Conservation (phyloP, 1,140 invertebrate species). For the Colletes latitarsis region DNA sequence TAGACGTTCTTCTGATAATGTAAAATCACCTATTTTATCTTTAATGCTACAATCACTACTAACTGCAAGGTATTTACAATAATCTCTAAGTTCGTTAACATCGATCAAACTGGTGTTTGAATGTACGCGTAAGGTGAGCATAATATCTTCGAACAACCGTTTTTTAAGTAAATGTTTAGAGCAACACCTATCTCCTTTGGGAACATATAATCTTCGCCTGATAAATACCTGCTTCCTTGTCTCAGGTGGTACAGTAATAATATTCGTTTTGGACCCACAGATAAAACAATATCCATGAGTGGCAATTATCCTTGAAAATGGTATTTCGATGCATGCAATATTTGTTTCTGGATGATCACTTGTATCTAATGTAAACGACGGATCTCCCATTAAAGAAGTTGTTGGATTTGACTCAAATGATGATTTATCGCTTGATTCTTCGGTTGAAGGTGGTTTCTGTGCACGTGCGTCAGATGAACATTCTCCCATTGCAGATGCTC, state of each 20-base stretch:
- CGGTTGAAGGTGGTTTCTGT: too few species aligned
- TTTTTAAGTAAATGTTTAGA: slow-evolving; percentile 1
- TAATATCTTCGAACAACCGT: slow-evolving; percentile 45
- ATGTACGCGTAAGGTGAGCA: background rate
- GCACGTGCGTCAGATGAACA: too few species aligned
- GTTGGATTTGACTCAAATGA: too few species aligned
- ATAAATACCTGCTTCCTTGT: slow-evolving; percentile 50
- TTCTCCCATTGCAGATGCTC: too few species aligned
- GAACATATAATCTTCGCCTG: slow-evolving; percentile 48
- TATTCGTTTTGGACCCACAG: slow-evolving; percentile 17
- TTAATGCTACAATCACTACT: too few species aligned
- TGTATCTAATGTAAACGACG: too few species aligned
- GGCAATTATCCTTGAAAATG: slow-evolving; percentile 18
- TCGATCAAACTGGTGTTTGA: slow-evolving; percentile 18
- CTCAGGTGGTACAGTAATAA: slow-evolving; percentile 43
- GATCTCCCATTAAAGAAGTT: too few species aligned
- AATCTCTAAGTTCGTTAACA: background rate
- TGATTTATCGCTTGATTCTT: too few species aligned
- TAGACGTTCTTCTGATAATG: slow-evolving; percentile 57
- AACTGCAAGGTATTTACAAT: too few species aligned
- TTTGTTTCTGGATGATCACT: too few species aligned
- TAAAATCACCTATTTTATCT: slow-evolving; percentile 14
- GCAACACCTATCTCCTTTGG: slow-evolving; percentile 57
- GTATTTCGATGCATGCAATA: background rate
- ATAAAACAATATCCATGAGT: slow-evolving; percentile 5